These are phyloP conservation scores for Panagrolaimus sp. DNA, from an alignment of 1,140 invertebrate genomes.

Conservation along the genomic window DNA sequence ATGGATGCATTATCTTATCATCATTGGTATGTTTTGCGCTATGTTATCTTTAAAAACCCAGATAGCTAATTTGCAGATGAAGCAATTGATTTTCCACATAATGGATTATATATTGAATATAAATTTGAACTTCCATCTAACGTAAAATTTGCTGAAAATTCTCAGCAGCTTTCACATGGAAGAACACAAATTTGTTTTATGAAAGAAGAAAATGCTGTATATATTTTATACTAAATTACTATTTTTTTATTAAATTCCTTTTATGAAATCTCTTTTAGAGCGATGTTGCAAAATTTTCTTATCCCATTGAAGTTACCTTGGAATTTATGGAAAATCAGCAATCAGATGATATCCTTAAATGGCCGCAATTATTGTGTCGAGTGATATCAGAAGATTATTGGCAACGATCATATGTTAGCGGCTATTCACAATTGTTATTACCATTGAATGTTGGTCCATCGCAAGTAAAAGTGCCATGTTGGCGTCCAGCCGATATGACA, in stretches of 20 bases:
- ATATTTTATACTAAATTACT: background rate
- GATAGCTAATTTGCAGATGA: slow-evolving; percentile 12
- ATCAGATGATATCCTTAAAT: background rate
- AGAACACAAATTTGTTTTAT: slow-evolving; percentile 3
- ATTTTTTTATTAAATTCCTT: background rate
- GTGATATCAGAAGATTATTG: background rate
- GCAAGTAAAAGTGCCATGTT: background rate
- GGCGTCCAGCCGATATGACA: background rate
- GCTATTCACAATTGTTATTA: background rate
- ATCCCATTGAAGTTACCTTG: slow-evolving; percentile 1
- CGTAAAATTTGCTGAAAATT: background rate
- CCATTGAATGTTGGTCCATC: background rate
- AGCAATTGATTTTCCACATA: background rate
- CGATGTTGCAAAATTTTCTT: slow-evolving; percentile 5
- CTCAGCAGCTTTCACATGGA: background rate
- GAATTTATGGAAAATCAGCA: background rate
- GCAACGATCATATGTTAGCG: slow-evolving; percentile 4
- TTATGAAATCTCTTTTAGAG: too few relatives aligned
- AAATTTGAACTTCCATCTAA: background rate
- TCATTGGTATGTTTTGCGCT: too few relatives aligned
- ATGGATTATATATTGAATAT: background rate
- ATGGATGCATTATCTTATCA: slow-evolving; percentile 10
- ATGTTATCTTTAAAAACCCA: too few relatives aligned
- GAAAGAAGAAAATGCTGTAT: slow-evolving; percentile 12
- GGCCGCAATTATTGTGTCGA: background rate